These are phyloP conservation scores for Anguilla megastoma DNA, from an alignment of 2,797 vertebrate genomes.

Conservation along the genomic window DNA sequence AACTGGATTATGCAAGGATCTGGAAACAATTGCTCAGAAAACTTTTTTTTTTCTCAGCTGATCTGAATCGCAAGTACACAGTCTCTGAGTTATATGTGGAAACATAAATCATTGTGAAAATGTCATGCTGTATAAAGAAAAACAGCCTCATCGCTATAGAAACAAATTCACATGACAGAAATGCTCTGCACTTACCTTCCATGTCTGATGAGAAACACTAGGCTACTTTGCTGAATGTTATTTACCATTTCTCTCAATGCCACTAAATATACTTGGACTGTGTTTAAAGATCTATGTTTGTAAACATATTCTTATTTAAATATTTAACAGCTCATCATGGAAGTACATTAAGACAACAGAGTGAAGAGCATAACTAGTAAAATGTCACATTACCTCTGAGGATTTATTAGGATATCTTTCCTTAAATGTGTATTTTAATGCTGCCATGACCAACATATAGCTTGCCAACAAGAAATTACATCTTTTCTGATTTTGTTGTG, in stretches of 20 bases:
- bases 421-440: not conserved
- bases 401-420: not conserved
- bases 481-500: not conserved
- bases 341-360: not conserved
- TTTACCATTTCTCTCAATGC: not conserved
- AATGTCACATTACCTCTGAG: not conserved
- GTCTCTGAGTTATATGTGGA: not conserved
- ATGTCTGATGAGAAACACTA: slow-evolving; percentile 17
- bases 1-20: slow-evolving; percentile 25
- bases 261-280: not conserved
- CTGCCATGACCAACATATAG: not conserved
- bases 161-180: slow-evolving; percentile 19
- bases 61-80: slow-evolving; percentile 31
- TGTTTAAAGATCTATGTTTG: not conserved
- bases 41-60: not conserved
- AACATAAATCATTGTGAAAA: slow-evolving; percentile 36
- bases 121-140: slow-evolving; percentile 19
- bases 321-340: not conserved
- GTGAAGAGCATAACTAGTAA: not conserved
- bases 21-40: slow-evolving; percentile 18
- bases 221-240: not conserved
- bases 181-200: slow-evolving; percentile 18
- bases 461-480: not conserved
- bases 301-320: not conserved
- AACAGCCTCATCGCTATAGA: slow-evolving; percentile 21